These are phyloP conservation scores for Cheilosia vulpina DNA, from an alignment of 2,888 invertebrate genomes.

Conservation along the genomic window DNA sequence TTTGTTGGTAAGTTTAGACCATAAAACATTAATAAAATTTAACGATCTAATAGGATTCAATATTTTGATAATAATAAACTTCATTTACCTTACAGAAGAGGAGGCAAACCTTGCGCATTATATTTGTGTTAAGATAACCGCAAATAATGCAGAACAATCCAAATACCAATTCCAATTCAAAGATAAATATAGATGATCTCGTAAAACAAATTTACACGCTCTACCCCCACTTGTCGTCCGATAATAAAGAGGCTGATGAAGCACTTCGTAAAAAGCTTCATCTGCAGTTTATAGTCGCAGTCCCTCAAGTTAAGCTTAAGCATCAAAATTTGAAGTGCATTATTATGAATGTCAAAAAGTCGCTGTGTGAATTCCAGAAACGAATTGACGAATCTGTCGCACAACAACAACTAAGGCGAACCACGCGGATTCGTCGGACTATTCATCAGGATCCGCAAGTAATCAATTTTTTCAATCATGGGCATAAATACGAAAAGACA, in stretches of 20 bases:
- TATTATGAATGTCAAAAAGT: conserved; percentile 57
- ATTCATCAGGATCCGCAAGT: conserved; percentile 40
- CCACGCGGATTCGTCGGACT: conserved; percentile 41
- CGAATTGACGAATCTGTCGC: conserved; percentile 60
- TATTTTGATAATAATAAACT: neutral
- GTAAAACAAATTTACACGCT: conserved; percentile 41
- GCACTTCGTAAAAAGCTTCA: conserved; percentile 34
- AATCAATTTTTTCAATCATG: conserved; percentile 14
- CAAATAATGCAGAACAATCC: conserved; percentile 48
- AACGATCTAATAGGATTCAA: too few relatives aligned
- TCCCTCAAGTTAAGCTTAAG: conserved; percentile 50
- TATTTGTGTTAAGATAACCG: neutral
- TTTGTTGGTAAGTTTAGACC: neutral
- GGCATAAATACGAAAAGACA: neutral
- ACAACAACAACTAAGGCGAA: conserved; percentile 56
- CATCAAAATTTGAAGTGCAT: conserved; percentile 49
- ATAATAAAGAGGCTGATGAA: conserved; percentile 9
- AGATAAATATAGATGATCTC: conserved; percentile 47
- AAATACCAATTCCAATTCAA: neutral
- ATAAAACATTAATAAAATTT: too few relatives aligned
- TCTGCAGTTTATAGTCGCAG: conserved; percentile 37
- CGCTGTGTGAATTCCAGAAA: conserved; percentile 52
- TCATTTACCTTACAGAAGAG: neutral
- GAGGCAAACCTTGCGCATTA: neutral
- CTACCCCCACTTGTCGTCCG: conserved; percentile 16